These are phyloP conservation scores for Agapornis canus DNA, from an alignment of 2,797 vertebrate species.

Conservation along the genomic window DNA sequence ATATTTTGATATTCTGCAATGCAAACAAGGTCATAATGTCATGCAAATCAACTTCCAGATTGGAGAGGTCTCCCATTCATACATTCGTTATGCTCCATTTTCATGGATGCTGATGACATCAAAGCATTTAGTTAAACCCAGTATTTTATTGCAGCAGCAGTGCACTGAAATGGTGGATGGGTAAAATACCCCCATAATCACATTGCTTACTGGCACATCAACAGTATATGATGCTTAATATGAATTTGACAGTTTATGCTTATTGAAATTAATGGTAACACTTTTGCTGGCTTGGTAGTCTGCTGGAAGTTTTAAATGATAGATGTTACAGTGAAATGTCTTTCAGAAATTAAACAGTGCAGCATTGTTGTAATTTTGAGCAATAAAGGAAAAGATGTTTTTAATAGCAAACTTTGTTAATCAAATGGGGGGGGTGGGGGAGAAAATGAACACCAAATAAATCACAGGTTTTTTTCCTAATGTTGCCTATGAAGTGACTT, in stretches of 20 bases:
- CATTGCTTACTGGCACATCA: background rate
- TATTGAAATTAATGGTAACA: background rate
- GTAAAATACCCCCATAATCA: background rate
- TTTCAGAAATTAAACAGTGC: background rate
- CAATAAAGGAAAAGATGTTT: background rate
- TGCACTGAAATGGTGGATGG: background rate
- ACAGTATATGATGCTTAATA: background rate
- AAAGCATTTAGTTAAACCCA: slow-evolving; percentile 37
- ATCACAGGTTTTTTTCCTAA: background rate
- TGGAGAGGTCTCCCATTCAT: slow-evolving; percentile 58
- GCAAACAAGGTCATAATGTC: slow-evolving; percentile 65
- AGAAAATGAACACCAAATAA: background rate
- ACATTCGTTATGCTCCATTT: slow-evolving; percentile 44
- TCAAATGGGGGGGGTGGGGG: background rate
- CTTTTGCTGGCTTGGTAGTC: background rate
- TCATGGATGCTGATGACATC: slow-evolving; percentile 46
- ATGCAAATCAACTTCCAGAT: slow-evolving; percentile 62
- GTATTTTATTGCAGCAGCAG: background rate
- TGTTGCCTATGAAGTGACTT: background rate
- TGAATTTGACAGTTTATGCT: background rate
- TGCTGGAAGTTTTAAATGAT: background rate
- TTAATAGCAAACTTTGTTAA: background rate
- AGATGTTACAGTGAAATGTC: background rate
- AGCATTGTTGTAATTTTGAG: background rate
- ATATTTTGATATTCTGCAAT: slow-evolving; percentile 60